phyloP scores from a whole-genome alignment of 1,140 invertebrate genomes.

The Spodoptera litura region DNA sequence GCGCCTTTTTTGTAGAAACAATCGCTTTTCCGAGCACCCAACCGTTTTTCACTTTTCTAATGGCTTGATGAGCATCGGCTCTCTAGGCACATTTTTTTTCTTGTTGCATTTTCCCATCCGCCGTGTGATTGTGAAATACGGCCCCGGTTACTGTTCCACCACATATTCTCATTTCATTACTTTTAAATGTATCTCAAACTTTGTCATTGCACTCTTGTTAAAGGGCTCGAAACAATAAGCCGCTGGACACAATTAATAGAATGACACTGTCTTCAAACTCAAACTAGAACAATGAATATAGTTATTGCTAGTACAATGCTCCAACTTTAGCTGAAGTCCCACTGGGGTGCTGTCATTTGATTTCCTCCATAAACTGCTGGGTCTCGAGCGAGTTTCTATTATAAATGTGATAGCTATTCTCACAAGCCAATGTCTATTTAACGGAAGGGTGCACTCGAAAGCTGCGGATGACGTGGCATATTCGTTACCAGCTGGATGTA shows the following conservation, averaged over 20 bases:
- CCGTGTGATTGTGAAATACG: background rate
- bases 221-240: background rate
- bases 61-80: constrained; percentile 34
- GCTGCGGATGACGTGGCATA: constrained; percentile 40
- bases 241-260: background rate
- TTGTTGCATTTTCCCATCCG: constrained; percentile 8
- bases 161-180: background rate
- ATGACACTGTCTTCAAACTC: background rate
- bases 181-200: background rate
- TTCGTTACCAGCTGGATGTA: constrained; percentile 30
- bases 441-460: constrained; percentile 35
- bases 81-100: constrained; percentile 22
- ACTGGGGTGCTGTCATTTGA: constrained; percentile 1
- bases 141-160: background rate
- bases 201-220: background rate
- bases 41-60: constrained; percentile 36
- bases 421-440: constrained; percentile 40
- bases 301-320: background rate
- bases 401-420: constrained; percentile 32
- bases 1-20: constrained; percentile 40
- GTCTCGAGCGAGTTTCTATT: constrained; percentile 16
- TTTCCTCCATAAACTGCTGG: constrained; percentile 13
- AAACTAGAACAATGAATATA: constrained; percentile 28
- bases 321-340: background rate
- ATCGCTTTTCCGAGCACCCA: constrained; percentile 35